Conservation (phyloP, 1,140 invertebrate species). For the Temnothorax curvispinosus region DNA sequence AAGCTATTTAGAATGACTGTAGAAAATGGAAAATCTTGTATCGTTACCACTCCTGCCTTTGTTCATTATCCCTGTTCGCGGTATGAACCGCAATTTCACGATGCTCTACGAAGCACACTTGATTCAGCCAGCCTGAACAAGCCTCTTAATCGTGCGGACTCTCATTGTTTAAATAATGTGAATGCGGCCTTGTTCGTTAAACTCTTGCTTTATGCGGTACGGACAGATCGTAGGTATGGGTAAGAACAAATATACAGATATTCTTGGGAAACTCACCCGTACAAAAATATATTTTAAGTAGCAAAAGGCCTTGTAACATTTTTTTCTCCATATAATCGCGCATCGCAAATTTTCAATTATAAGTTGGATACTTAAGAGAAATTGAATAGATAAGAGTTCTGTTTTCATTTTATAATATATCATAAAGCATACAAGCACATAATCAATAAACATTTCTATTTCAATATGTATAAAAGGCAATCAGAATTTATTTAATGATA, state of each 20-base stretch:
- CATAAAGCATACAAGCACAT: background rate
- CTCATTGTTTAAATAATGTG: conserved; percentile 59
- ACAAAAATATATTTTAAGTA: background rate
- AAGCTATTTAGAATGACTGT: background rate
- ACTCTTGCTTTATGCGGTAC: conserved; percentile 18
- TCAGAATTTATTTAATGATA: conserved; percentile 44
- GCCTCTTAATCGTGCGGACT: conserved; percentile 56
- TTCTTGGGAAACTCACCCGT: background rate
- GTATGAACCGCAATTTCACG: conserved; percentile 61
- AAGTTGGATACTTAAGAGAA: background rate
- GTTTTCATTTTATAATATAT: background rate
- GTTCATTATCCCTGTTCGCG: conserved; percentile 55
- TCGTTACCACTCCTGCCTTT: conserved; percentile 35
- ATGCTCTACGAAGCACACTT: conserved; percentile 1
- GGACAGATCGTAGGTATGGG: conserved; percentile 21
- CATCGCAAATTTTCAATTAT: background rate
- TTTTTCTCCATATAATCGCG: background rate
- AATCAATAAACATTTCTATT: conserved; percentile 22
- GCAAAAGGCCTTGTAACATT: background rate
- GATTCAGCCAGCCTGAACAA: conserved; percentile 20
- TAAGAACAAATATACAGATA: background rate
- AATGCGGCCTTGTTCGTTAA: conserved; percentile 47
- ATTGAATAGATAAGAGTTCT: background rate
- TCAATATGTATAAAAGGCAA: conserved; percentile 25
- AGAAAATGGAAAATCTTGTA: conserved; percentile 39